Conservation (phyloP, 2,888 invertebrate species). For the Iphiclides podalirius region DNA sequence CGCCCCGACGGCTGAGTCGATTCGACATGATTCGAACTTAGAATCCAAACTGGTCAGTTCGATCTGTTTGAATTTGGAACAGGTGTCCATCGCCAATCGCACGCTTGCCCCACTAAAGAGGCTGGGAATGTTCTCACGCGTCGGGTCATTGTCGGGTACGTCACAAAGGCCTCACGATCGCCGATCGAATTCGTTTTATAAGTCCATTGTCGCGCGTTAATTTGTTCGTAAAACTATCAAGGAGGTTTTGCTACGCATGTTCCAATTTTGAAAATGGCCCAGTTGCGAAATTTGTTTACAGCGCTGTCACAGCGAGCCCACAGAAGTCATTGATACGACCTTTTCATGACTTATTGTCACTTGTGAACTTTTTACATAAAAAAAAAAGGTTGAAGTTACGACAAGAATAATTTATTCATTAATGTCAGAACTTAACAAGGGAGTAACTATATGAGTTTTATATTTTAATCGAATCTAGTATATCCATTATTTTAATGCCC, state of each 20-base stretch:
- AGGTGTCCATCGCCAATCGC: neutral
- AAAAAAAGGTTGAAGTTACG: too few relatives aligned
- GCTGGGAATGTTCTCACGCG: slow-evolving; percentile 4
- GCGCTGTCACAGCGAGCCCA: neutral
- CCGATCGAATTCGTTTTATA: neutral
- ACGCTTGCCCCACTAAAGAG: neutral
- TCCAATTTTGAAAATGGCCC: neutral
- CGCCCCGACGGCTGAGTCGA: too few relatives aligned
- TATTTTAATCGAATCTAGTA: too few relatives aligned
- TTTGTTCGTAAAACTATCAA: neutral
- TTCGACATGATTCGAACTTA: too few relatives aligned
- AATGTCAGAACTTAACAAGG: too few relatives aligned
- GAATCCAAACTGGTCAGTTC: too few relatives aligned
- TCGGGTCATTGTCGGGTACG: slow-evolving; percentile 4
- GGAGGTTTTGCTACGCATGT: slow-evolving; percentile 6
- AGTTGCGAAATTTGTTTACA: slow-evolving; percentile 5
- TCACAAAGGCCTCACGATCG: slow-evolving; percentile 1
- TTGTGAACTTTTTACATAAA: too few relatives aligned
- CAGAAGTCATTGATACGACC: neutral
- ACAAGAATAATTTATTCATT: too few relatives aligned
- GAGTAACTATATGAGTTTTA: too few relatives aligned
- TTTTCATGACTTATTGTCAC: too few relatives aligned
- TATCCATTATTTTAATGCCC: too few relatives aligned
- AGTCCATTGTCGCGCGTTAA: slow-evolving; percentile 2
- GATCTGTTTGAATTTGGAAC: neutral